Percentiles rank a stretch among this genome's conserved stretches.
Evolutionary conservation across 2,888 invertebrate species (phyloP).

Genomic region (Acheta domesticus): DNA sequence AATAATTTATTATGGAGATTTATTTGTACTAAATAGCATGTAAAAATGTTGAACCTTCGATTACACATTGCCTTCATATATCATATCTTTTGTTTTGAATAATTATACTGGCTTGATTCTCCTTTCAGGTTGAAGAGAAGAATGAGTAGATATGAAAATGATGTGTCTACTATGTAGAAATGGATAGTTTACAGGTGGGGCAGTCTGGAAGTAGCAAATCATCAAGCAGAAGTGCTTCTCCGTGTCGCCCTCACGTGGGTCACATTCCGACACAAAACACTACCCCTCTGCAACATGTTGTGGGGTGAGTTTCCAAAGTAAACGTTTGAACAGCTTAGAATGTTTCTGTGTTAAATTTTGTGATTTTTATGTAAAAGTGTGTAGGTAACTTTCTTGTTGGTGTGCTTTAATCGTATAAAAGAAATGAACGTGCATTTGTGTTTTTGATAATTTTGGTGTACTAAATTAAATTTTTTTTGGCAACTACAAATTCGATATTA

Average conservation of each 20-base stretch:
- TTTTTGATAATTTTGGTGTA: no score
- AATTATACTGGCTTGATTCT: no score
- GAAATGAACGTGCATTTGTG: no score
- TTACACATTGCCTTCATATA: no score
- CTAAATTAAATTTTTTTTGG: no score
- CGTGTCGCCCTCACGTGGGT: slow-evolving; percentile 47
- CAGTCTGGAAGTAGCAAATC: slow-evolving; percentile 55
- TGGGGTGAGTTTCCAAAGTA: neutral
- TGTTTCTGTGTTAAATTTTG: neutral
- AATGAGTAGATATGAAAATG: neutral
- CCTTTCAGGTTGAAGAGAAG: no score
- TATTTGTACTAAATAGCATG: no score
- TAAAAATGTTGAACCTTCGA: no score
- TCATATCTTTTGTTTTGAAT: no score
- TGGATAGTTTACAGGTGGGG: slow-evolving; percentile 48
- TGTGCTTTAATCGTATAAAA: neutral
- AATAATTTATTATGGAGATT: no score
- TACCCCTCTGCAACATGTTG: neutral
- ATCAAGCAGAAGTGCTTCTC: slow-evolving; percentile 62
- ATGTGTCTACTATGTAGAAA: slow-evolving; percentile 18
- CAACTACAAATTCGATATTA: no score
- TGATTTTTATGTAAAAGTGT: neutral
- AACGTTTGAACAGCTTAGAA: neutral
- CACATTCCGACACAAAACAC: neutral
- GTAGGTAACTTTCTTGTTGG: neutral